Base-by-base conservation (phyloP, 2,797 vertebrate species). In the Esox masquinongy region DNA sequence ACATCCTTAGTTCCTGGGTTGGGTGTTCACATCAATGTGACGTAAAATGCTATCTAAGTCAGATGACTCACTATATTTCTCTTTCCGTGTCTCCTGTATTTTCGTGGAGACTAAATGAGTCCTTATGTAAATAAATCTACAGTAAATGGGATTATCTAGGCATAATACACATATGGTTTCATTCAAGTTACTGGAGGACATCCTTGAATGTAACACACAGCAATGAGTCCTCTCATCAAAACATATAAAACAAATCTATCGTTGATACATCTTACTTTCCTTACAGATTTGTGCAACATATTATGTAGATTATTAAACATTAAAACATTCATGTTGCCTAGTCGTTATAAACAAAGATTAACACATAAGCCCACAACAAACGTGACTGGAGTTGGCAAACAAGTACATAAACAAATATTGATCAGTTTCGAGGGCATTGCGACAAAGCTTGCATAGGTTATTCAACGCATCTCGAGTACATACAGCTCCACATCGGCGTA, bases 81-180 rank as follows among this genome's bases (percentile, higher is more conserved):
- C 43, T 7, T 7, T 43, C 5, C 5, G 84, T 85, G 14, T 16
- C 14, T 49, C 73, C 43, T 43, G 43, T 43, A 43, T 9, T 9
- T 47, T 11, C 11, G 15, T 24, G 49, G 15, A 49, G 22, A 59
- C 47, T 31, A 5, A 29, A 67, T 53, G 19, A 36, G 31, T 66
- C 5, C 19, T 56, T 22, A 51, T 22, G 2, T 3, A n/a, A 56
- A 59, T 8, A 22, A 22, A 59, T 59, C n/a, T 9, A n/a, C 19
- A 59, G 19, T 22, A n/a, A 59, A 59, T 59, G 0, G 11, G 6
- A 8, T 22, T 3, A 59, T 59, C n/a, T 59, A 22, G 7, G 2
- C 19, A 6, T 59, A 59, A 22, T 59, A 22, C 16, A 5, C 53
- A 22, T n/a, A 9, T 59, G 2, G 6, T 1, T n/a, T 59, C 5